Evolutionary conservation across 2,888 invertebrate genomes (phyloP), one percentile per base, ranked within the genome.

Genomic region (Plusia festucae): DNA sequence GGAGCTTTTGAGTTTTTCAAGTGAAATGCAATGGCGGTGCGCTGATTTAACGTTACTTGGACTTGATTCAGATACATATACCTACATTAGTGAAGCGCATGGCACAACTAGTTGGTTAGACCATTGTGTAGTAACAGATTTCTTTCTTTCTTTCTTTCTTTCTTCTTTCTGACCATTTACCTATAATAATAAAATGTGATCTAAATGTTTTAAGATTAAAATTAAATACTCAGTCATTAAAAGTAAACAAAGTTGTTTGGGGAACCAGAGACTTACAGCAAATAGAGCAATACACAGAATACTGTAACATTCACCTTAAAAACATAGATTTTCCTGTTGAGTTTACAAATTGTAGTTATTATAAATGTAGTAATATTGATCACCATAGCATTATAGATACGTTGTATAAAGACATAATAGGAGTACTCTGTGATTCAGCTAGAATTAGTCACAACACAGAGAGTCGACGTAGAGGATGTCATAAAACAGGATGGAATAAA

Each of bases 81-180:
- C 40, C 4, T 6, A 32, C 13, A 13, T 32, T 1, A n/a, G 52
- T 27, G 24, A 27, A 6, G 24, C 52, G 6, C 52, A 53, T 30
- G 53, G 27, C 4, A 30, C 53, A 15, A 53, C 53, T 30, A 53
- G 53, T 30, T 53, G 53, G 53, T 53, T 53, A 52, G 52, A 52
- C n/a, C 52, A 52, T 27, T 52, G 52, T n/a, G 52, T 52, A 27
- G 52, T 52, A 4, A 52, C 52, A 15, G 27, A 30, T 11, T n/a
- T n/a, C n/a, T n/a, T n/a, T n/a, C n/a, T n/a, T n/a, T n/a, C n/a
- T n/a, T n/a, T n/a, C n/a, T n/a, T n/a, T n/a, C n/a, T n/a, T n/a
- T n/a, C n/a, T n/a, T n/a, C n/a, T n/a, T n/a, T 32, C 53, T 8
- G 53, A 32, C 32, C 32, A 54, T 32, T 32, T 54, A n/a, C 52